Conservation (phyloP, 2,113 vertebrate genomes). For the Perca fluviatilis region DNA sequence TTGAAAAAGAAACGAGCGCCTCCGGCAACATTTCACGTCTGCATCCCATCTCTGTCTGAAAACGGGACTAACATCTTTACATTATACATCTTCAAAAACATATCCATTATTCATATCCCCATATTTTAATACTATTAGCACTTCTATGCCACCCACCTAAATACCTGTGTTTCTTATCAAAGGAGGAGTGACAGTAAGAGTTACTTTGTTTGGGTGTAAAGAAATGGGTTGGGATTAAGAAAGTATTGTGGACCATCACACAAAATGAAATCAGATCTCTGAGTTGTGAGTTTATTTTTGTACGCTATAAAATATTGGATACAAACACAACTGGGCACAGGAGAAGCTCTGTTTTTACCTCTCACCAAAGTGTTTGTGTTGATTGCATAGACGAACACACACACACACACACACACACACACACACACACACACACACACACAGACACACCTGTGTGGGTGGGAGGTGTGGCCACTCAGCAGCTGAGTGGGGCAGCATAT, state of each 20-base stretch:
- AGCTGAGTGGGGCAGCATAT: constrained; percentile 83
- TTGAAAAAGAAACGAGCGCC: constrained; percentile 73
- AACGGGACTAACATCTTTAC: constrained; percentile 88
- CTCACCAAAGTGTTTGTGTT: constrained; percentile 20
- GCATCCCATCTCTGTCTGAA: constrained; percentile 86
- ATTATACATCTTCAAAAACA: constrained; percentile 91
- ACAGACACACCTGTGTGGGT: constrained; percentile 80
- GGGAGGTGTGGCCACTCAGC: constrained; percentile 75
- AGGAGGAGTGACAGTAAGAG: constrained; percentile 41
- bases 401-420: background rate
- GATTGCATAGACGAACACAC: constrained; percentile 31
- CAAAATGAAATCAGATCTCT: constrained; percentile 31
- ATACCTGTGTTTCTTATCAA: constrained; percentile 85
- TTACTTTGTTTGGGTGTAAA: constrained; percentile 40
- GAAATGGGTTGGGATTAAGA: constrained; percentile 34
- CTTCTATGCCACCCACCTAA: constrained; percentile 84
- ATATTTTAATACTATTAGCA: constrained; percentile 87
- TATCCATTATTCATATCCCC: constrained; percentile 91
- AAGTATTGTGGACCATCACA: constrained; percentile 24
- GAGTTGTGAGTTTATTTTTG: background rate
- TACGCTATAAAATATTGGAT: background rate
- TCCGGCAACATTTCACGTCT: constrained; percentile 84
- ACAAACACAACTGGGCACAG: background rate
- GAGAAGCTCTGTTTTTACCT: constrained; percentile 41
- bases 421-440: constrained; percentile 25